phyloP scores from a whole-genome alignment of 2,888 invertebrate genomes.

The Sacculina carcini region DNA sequence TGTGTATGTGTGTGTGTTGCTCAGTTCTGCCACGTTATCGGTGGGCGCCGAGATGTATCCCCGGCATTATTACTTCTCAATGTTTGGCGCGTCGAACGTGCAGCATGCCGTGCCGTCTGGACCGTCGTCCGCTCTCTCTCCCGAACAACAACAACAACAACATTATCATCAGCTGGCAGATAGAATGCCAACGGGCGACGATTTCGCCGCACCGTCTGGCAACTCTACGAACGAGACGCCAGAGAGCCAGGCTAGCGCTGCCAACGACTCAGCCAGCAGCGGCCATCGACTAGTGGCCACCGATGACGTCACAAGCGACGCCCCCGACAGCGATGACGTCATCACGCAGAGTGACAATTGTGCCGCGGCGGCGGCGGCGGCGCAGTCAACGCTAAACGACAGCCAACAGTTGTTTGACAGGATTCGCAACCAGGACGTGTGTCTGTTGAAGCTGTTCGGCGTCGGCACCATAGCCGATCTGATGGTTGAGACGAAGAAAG shows the following conservation, averaged over 20 bases:
- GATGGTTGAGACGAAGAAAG: conserved; percentile 61
- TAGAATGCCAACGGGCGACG: too few species aligned
- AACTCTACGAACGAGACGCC: too few species aligned
- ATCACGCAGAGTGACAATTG: too few species aligned
- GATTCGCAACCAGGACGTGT: conserved; percentile 38
- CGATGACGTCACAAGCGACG: neutral
- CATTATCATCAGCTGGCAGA: too few species aligned
- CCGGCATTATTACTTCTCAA: neutral
- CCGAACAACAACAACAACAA: too few species aligned
- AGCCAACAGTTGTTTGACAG: conserved; percentile 33
- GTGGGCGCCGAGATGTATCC: conserved; percentile 1
- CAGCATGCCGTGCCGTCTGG: too few species aligned
- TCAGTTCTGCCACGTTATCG: neutral
- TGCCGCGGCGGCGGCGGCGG: neutral
- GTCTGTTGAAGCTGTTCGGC: conserved; percentile 36
- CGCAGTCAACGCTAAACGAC: neutral
- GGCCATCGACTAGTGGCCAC: neutral
- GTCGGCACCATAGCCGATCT: conserved; percentile 48
- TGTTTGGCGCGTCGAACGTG: too few species aligned
- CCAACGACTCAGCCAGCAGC: neutral
- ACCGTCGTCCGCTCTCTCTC: too few species aligned
- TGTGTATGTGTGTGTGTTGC: too few species aligned
- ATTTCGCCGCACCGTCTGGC: too few species aligned
- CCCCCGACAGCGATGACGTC: too few species aligned
- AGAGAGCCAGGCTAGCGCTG: neutral